Evolutionary conservation across 2,888 invertebrate genomes (phyloP).

Genomic region (Phortica magna): DNA sequence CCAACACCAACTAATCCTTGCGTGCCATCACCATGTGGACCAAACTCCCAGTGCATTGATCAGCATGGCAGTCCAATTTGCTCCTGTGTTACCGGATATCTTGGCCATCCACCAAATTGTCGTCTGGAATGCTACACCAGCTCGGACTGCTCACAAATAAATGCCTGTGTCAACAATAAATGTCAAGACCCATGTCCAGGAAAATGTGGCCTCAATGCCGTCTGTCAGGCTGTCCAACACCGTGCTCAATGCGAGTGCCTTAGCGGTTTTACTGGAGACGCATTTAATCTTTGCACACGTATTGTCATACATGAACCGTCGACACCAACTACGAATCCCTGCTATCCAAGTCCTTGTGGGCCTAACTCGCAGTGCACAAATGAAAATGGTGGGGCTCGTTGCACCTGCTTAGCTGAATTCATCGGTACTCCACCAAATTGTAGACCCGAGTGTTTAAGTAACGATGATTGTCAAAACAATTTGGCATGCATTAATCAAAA

Average conservation of each 20-base stretch:
- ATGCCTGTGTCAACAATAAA: constrained; percentile 85
- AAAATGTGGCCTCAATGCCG: constrained; percentile 84
- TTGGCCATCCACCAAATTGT: constrained; percentile 86
- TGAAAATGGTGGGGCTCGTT: constrained; percentile 81
- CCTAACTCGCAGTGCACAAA: constrained; percentile 86
- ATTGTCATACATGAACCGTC: constrained; percentile 65
- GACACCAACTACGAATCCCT: constrained; percentile 79
- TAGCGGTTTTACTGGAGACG: constrained; percentile 85
- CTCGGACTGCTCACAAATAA: constrained; percentile 83
- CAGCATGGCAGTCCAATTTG: constrained; percentile 83
- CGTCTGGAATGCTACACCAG: constrained; percentile 85
- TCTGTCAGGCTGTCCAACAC: constrained; percentile 87
- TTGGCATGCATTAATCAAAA: constrained; percentile 85
- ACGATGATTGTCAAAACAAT: constrained; percentile 84
- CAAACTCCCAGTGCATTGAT: constrained; percentile 84
- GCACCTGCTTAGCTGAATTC: constrained; percentile 84
- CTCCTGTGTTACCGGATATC: constrained; percentile 82
- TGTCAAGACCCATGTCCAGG: constrained; percentile 88
- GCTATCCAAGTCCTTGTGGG: constrained; percentile 88
- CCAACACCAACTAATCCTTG: constrained; percentile 80
- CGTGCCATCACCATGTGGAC: constrained; percentile 84
- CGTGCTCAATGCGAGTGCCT: constrained; percentile 87
- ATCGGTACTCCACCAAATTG: constrained; percentile 86
- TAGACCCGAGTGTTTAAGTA: constrained; percentile 85
- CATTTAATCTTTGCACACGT: constrained; percentile 82